Evolutionary conservation across 2,888 invertebrate species (phyloP), one percentile per base, ranked within the genome.

Genomic region (Caenorhabditis becei): DNA sequence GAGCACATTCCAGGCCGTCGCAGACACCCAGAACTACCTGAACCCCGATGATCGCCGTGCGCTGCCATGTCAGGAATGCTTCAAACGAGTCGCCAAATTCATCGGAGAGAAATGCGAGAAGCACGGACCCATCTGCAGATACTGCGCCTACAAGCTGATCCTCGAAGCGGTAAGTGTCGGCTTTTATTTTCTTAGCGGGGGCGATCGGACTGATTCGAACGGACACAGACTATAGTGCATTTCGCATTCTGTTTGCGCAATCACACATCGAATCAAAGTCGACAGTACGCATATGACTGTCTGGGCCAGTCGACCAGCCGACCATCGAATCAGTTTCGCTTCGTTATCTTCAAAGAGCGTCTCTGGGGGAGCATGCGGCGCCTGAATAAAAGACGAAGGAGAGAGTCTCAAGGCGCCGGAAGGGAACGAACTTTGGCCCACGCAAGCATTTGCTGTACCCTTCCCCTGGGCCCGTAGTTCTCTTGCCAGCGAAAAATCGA

Each of bases 401-500:
- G 41, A 51, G n/a, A 23, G 32, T n/a, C 4, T 37, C 11, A 18
- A 11, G 24, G 24, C 20, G 44, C 44, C 62, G 51, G 51, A 59
- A 53, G 23, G 26, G 10, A 41, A 24, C 32, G 65, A 65, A 65
- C 72, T 72, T 72, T 72, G 72, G 72, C 63, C 71, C 65, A 8
- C 23, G 20, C 49, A 7, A 20, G 24, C 20, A 47, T 47, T 18
- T 16, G 11, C 24, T 16, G 20, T 44, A 10, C 23, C 26, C 11
- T 24, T n/a, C 69, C 69, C 59, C n/a, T 35, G 69, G 69, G 69
- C 59, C 18, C 49, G 59, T 59, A 54, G 63, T 72, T 72, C 72
- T 72, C 63, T 41, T 37, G 61, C 47, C 44, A 35, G 23, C 72
- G 28, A 72, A 72, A 72, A 72, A 72, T 72, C 65, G 65, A 65